Evolutionary conservation across 2,113 vertebrate genomes (phyloP).

Genomic region (Calyptommatus sinebrachiatus): DNA sequence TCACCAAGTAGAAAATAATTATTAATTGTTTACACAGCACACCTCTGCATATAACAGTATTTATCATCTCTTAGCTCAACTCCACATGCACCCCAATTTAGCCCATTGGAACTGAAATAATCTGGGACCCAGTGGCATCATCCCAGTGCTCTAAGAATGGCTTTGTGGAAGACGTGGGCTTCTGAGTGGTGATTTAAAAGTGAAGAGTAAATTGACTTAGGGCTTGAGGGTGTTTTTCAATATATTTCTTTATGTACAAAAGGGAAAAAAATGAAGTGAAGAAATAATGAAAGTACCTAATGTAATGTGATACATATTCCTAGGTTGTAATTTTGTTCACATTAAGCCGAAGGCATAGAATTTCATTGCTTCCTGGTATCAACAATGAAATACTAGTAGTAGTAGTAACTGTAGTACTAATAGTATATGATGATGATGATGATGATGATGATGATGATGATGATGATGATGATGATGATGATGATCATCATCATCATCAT

Average conservation of each 20-base stretch:
- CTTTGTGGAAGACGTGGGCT: background rate
- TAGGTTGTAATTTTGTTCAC: background rate
- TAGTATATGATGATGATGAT: too few relatives aligned
- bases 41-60: slow-evolving; percentile 2
- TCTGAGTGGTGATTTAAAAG: background rate
- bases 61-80: background rate
- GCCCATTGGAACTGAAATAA: background rate
- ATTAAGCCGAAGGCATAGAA: background rate
- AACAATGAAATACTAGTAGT: background rate
- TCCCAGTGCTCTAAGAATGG: background rate
- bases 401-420: background rate
- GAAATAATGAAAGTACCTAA: background rate
- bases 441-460: too few relatives aligned
- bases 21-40: slow-evolving; percentile 13
- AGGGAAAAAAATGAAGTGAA: background rate
- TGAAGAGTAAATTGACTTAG: background rate
- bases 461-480: too few relatives aligned
- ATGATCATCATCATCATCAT: too few relatives aligned
- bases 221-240: background rate
- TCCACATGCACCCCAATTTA: slow-evolving; percentile 7
- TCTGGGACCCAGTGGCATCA: background rate
- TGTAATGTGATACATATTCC: background rate
- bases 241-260: background rate
- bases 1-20: slow-evolving; percentile 30
- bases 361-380: background rate